Conservation (phyloP, 2,797 vertebrate genomes). For the Notolepis coatsorum region DNA sequence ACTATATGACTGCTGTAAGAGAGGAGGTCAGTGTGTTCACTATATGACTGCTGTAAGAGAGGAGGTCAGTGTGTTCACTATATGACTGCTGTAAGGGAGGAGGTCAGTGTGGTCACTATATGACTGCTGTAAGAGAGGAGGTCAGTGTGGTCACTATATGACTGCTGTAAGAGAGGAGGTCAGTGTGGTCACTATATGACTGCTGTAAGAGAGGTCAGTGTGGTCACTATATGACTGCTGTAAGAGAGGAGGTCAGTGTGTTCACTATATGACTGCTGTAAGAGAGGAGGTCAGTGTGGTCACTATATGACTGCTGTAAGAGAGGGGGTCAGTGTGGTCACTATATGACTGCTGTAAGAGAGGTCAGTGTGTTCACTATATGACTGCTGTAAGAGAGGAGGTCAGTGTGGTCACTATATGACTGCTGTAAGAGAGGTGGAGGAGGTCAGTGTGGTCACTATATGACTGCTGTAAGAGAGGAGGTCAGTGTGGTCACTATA, state of each 20-base stretch:
- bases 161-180: background rate
- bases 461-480: background rate
- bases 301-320: background rate
- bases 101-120: background rate
- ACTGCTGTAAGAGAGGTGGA: too few relatives aligned
- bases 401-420: background rate
- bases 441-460: background rate
- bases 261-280: too few relatives aligned
- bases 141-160: background rate
- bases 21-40: background rate
- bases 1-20: background rate
- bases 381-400: background rate
- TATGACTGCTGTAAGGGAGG: background rate
- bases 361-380: background rate
- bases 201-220: background rate
- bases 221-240: background rate
- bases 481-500: background rate
- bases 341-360: background rate
- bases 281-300: background rate
- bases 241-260: background rate
- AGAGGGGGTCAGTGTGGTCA: background rate
- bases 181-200: background rate
- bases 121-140: background rate
- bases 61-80: background rate
- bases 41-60: too few relatives aligned